Evolutionary conservation across 2,888 invertebrate genomes (phyloP).

Genomic region (Napeogenes sylphis): DNA sequence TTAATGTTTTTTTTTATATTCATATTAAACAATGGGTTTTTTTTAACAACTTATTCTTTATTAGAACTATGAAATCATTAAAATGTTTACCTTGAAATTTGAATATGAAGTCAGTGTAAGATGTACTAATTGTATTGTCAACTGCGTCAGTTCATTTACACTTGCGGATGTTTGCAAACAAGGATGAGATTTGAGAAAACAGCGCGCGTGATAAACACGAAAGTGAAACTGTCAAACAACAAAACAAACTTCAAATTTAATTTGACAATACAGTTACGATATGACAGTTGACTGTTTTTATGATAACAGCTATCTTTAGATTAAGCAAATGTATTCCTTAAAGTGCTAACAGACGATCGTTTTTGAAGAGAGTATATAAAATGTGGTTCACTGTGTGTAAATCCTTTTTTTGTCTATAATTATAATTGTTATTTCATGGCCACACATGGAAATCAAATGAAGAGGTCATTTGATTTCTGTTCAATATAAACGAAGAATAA

Average conservation of each 20-base stretch:
- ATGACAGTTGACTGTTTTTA: constrained; percentile 2
- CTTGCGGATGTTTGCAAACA: constrained; percentile 32
- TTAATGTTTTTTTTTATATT: not conserved
- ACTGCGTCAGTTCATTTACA: constrained; percentile 3
- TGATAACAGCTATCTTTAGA: not conserved
- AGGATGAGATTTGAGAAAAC: constrained; percentile 12
- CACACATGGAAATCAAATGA: too few species aligned
- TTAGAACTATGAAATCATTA: not conserved
- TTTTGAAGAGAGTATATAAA: too few species aligned
- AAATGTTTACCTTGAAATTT: constrained; percentile 4
- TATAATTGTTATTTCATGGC: too few species aligned
- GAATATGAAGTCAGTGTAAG: constrained; percentile 4
- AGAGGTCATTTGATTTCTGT: too few species aligned
- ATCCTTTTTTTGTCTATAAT: too few species aligned
- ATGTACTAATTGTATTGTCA: constrained; percentile 2
- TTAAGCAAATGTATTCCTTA: too few species aligned
- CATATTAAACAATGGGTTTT: too few species aligned
- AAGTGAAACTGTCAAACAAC: not conserved
- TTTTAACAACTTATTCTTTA: too few species aligned
- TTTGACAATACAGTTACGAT: not conserved
- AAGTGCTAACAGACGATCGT: too few species aligned
- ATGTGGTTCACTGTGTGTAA: too few species aligned
- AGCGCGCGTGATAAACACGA: constrained; percentile 11
- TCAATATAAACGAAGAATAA: too few species aligned
- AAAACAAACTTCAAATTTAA: constrained; percentile 2